phyloP scores from a whole-genome alignment of 2,113 vertebrate species.

The Phylloscopus trochiloides region DNA sequence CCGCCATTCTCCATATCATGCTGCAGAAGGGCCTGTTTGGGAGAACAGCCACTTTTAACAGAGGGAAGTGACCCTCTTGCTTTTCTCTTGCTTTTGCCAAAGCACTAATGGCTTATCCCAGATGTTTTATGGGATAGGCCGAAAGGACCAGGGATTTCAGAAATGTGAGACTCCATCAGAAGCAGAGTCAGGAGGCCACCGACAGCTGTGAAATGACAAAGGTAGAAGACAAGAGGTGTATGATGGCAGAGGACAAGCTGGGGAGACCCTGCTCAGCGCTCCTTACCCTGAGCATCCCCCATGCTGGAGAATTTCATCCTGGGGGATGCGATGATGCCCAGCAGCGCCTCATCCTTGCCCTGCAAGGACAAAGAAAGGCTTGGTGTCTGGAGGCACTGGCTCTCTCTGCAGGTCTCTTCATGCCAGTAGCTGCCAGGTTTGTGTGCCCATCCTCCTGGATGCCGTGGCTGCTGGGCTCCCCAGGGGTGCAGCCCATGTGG shows the following conservation, averaged over 20 bases:
- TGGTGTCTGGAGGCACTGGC: accelerated
- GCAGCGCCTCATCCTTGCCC: background rate
- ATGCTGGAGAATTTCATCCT: accelerated
- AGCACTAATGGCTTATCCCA: accelerated
- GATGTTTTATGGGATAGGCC: background rate
- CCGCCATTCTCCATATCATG: accelerated
- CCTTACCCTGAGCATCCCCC: accelerated
- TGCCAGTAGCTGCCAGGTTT: background rate
- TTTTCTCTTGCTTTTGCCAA: background rate
- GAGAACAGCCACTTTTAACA: background rate
- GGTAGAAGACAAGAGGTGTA: background rate
- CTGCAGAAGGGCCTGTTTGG: background rate
- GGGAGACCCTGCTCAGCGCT: accelerated
- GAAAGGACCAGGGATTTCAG: background rate
- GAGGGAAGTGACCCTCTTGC: accelerated
- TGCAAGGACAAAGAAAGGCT: background rate
- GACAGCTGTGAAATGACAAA: background rate
- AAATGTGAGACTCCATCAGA: background rate
- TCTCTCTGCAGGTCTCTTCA: background rate
- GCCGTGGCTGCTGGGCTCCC: background rate
- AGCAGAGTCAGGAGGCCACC: background rate
- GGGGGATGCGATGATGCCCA: accelerated
- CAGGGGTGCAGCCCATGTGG: background rate
- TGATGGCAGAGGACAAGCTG: background rate
- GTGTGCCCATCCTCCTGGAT: background rate